Base-by-base conservation (phyloP, 2,113 vertebrate species). In the Bubo bubo region DNA sequence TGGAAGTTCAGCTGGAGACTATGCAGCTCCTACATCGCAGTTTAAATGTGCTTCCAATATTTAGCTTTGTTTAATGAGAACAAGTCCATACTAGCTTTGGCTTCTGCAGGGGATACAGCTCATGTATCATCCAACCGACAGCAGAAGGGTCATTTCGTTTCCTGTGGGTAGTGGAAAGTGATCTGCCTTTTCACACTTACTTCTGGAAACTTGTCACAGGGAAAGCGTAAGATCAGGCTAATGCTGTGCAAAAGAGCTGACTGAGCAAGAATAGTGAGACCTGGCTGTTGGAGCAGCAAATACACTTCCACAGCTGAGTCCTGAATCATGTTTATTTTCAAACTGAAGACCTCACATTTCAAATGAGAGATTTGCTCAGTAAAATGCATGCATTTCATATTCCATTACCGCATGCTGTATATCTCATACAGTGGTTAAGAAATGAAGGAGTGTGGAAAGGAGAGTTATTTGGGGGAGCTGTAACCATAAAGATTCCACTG, bases 181-280 rank as follows among this genome's bases (percentile, higher is more conserved):
- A 86, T 95, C 83, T 92, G 74, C 59, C 35, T 91, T 95, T 89
- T 93, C 93, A 85, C 93, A 79, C 73, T 95, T 91, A n/a, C 26
- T 83, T 70, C 86, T 96, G 72, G 76, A 91, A 83, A 49, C 56
- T 83, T 89, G 75, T 93, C 67, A 47, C 75, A 30, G 55, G 45
- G 41, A 58, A 92, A 67, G 60, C 3, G 10, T 56, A 68, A 63
- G 64, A 84, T 56, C 64, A 60, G 81, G 30, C 21, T 81, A 79
- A 52, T 3, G 6, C 79, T 47, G 6, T 56, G 73, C 22, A 24
- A 43, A 63, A 86, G 14, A 77, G 43, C 82, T 81, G 86, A 64
- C 77, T 58, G 67, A 72, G 84, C 45, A 53, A 80, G 68, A 60
- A 34, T 8, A 84, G 47, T 5, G 13, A n/a, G 63, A 88, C 72